Base-by-base conservation (phyloP, 2,113 vertebrate genomes). In the Trichomycterus rosablanca region DNA sequence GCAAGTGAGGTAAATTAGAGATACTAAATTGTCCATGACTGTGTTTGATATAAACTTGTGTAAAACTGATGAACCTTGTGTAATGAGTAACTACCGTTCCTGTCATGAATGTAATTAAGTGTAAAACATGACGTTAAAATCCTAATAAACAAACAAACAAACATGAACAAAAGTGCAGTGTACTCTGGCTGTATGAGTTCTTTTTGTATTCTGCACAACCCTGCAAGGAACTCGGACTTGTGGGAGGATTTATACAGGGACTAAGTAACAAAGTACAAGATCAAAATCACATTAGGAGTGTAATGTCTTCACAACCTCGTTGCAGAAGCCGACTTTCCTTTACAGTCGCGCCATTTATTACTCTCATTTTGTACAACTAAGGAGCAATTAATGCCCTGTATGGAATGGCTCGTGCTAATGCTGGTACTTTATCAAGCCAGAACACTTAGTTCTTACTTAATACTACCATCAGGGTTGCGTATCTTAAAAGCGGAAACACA, bases 331-430 rank as follows among this genome's bases (percentile, higher is more conserved):
- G 42, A 15, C 11, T 54, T 12, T 12, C 6, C 32, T 48, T 63
- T 63, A 39, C 20, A 7, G 28, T 32, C 35, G 20, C 49, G 45
- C 52, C n/a, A 32, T 71, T 67, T 42, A 71, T 67, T 40, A 50
- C 32, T 67, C 51, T 35, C 59, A 63, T 59, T 63, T 67, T 53
- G 44, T 59, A 20, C 52, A 56, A 48, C 46, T 55, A 52, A 23
- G 43, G 44, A 52, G 56, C 66, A 63, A 64, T 72, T 63, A 63
- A 64, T 54, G 62, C 42, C 49, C 34, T 63, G 48, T 52, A 68
- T 48, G 57, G 59, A 72, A 64, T 14, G 18, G 32, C 42, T 26
- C 52, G 19, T 46, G 16, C 34, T 49, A 56, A 65, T 57, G 52
- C 52, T 30, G 43, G 16, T 35, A 55, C 30, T 64, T 30, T 15